A percentile compares a stretch with the other conserved stretches of the same genome.
These are phyloP conservation scores for Chaetodon auriga DNA, from an alignment of 2,113 vertebrate genomes.

Conservation along the genomic window DNA sequence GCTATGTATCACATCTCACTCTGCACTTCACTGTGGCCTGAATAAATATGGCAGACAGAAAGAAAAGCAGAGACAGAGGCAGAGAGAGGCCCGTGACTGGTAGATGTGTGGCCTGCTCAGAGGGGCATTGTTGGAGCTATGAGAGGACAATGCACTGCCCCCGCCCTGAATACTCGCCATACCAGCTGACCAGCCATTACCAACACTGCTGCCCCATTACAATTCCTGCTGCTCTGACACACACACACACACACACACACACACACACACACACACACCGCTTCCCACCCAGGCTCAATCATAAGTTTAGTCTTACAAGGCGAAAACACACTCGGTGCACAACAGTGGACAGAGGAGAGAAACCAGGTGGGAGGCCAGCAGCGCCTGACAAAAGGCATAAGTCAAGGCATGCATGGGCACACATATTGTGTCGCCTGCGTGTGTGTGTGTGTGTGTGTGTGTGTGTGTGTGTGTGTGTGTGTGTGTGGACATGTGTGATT, in stretches of 20 bases:
- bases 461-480: constrained; percentile 22
- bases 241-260: constrained; percentile 31
- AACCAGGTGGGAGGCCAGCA: constrained; percentile 65
- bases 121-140: constrained; percentile 81
- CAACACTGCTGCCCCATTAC: constrained; percentile 71
- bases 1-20: constrained; percentile 56
- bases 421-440: constrained; percentile 51
- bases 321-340: constrained; percentile 30
- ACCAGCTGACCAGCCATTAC: constrained; percentile 84
- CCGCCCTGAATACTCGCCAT: constrained; percentile 82
- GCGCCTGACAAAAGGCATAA: constrained; percentile 65
- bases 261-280: constrained; percentile 34
- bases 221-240: constrained; percentile 68
- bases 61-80: constrained; percentile 70
- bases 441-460: constrained; percentile 14
- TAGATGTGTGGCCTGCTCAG: constrained; percentile 79
- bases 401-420: constrained; percentile 63
- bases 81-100: constrained; percentile 80
- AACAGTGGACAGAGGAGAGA: constrained; percentile 45
- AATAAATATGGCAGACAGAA: constrained; percentile 76
- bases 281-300: constrained; percentile 42
- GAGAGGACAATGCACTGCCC: constrained; percentile 83
- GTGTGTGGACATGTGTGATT: constrained; percentile 53
- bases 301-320: constrained; percentile 59
- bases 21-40: constrained; percentile 62